Percentiles rank a stretch among this genome's conserved stretches.
Conservation (phyloP, 1,140 invertebrate genomes). For the Pemphigus obesinymphae region DNA sequence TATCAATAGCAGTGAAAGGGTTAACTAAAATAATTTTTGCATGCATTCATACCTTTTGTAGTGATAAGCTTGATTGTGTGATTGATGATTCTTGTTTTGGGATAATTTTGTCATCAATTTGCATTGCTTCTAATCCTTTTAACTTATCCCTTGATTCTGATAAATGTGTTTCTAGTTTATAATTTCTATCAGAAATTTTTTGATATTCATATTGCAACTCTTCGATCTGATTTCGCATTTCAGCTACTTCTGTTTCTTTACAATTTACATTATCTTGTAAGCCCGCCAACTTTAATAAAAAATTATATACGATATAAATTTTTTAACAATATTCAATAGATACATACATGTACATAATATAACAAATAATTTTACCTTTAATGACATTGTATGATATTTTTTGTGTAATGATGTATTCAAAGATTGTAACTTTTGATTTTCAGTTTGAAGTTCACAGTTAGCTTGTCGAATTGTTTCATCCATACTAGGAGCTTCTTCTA, state of each 20-base stretch:
- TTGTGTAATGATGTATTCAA: constrained; percentile 89
- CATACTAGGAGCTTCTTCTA: constrained; percentile 59
- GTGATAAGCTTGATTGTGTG: constrained; percentile 11
- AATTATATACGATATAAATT: too few species aligned
- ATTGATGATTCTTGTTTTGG: constrained; percentile 10
- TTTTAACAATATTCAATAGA: constrained; percentile 27
- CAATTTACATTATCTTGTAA: constrained; percentile 85
- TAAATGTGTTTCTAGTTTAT: constrained; percentile 85
- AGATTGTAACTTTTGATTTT: constrained; percentile 87
- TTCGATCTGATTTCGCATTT: constrained; percentile 91
- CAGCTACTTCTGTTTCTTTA: constrained; percentile 89
- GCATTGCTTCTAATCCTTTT: constrained; percentile 52
- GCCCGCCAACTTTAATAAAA: constrained; percentile 66
- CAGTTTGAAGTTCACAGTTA: constrained; percentile 80
- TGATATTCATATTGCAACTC: constrained; percentile 91
- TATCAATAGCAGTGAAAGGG: too few species aligned
- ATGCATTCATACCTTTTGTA: constrained; percentile 23
- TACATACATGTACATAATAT: not conserved
- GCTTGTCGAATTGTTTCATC: constrained; percentile 77
- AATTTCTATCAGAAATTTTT: constrained; percentile 80
- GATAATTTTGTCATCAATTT: constrained; percentile 34
- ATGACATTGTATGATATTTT: constrained; percentile 84
- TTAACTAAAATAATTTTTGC: too few species aligned
- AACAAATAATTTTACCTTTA: constrained; percentile 59
- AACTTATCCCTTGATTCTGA: constrained; percentile 86